Conservation (phyloP, 2,113 vertebrate species). For the Pluvianellus socialis region DNA sequence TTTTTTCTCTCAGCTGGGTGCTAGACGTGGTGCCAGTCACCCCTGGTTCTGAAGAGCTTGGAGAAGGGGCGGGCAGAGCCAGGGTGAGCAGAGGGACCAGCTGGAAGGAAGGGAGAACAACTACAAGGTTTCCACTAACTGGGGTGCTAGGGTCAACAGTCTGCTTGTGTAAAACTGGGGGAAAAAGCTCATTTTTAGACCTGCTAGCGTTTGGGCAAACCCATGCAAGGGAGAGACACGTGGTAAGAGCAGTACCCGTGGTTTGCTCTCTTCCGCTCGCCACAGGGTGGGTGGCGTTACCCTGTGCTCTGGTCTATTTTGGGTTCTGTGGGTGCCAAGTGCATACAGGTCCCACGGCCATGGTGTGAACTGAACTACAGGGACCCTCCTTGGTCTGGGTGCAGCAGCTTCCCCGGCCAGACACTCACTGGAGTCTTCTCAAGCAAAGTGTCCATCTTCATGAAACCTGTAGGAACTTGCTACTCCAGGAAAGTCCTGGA, state of each 20-base stretch:
- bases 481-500: too few relatives aligned
- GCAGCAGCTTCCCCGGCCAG: not conserved
- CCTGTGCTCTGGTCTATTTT: not conserved
- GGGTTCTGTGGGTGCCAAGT: not conserved
- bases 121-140: not conserved
- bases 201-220: not conserved
- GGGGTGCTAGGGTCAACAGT: not conserved
- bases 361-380: fast-evolving
- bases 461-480: not conserved
- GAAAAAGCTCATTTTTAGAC: not conserved
- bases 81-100: not conserved
- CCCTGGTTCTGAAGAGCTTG: not conserved
- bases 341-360: not conserved
- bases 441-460: not conserved
- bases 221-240: not conserved
- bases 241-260: not conserved
- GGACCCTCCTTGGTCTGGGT: not conserved
- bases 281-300: fast-evolving
- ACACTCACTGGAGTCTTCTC: not conserved
- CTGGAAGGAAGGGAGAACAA: not conserved
- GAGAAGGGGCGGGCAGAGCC: not conserved
- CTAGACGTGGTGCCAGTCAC: not conserved
- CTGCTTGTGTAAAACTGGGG: not conserved
- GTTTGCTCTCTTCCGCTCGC: not conserved
- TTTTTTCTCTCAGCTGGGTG: not conserved